Conservation (phyloP, 2,113 vertebrate genomes). For the Sus scrofa region T2T-Sscrofa CM000816.6:31564501-31565000, state of each 20-base stretch:
- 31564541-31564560: conserved; percentile 16
- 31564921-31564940: too few species aligned
- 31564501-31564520: neutral
- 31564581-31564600: neutral
- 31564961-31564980: too few species aligned
- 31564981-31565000: too few species aligned
- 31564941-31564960: too few species aligned
- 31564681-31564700: neutral
- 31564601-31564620: neutral
- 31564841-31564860: too few species aligned
- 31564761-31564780: neutral
- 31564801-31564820: neutral
- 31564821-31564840: neutral
- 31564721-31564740: neutral
- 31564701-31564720: neutral
- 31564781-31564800: neutral
- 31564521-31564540: neutral
- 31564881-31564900: too few species aligned
- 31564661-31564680: neutral
- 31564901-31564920: too few species aligned
- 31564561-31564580: neutral
- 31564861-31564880: too few species aligned
- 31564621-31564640: neutral
- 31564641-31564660: neutral
- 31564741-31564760: neutral